Percentiles rank a stretch among this genome's conserved stretches.
Evolutionary conservation across 2,797 vertebrate genomes (phyloP).

Genomic region (Linurgus olivaceus): DNA sequence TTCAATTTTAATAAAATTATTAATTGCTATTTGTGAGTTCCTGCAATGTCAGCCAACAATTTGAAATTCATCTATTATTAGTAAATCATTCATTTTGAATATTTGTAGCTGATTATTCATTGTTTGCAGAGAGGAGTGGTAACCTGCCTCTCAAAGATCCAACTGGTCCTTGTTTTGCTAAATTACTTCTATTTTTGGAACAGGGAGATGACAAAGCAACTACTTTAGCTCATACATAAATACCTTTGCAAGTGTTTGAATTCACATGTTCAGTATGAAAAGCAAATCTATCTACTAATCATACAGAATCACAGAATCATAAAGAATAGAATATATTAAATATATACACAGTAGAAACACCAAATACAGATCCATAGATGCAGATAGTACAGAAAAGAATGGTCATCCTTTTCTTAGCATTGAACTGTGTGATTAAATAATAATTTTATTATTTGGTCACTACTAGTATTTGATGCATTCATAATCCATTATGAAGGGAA

Average conservation of each 20-base stretch:
- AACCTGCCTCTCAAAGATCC: neutral
- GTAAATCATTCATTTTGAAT: neutral
- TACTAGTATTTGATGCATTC: neutral
- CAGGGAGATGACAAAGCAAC: neutral
- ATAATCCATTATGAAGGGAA: neutral
- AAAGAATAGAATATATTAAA: neutral
- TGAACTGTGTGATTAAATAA: neutral
- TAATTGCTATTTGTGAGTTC: neutral
- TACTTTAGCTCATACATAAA: neutral
- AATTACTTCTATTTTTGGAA: neutral
- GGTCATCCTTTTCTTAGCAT: neutral
- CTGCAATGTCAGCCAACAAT: neutral
- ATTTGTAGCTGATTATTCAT: conserved; percentile 5
- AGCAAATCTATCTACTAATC: neutral
- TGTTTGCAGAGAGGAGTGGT: neutral
- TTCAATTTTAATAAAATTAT: neutral
- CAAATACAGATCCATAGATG: neutral
- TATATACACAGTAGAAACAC: neutral
- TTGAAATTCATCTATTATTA: neutral
- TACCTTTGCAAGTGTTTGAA: neutral
- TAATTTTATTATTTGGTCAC: neutral
- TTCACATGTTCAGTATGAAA: neutral
- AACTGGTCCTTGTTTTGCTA: neutral
- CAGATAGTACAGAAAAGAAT: neutral
- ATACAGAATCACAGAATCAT: neutral